A percentile compares a stretch with the other conserved stretches of the same genome.
Evolutionary conservation across 1,140 invertebrate genomes (phyloP).

Genomic region (Paraescarpia echinospica): DNA sequence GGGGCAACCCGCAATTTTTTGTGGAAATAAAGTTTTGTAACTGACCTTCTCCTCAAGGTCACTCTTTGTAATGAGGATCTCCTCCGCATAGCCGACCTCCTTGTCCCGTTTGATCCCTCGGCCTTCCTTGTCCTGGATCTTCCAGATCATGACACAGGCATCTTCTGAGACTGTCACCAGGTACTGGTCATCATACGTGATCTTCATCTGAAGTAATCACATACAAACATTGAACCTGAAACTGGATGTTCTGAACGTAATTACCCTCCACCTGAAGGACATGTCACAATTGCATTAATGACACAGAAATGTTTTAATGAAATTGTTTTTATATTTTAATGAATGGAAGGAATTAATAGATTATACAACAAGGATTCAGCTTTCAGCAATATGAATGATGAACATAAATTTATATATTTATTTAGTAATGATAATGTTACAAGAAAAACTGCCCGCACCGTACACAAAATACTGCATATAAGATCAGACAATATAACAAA

Average conservation of each 20-base stretch:
- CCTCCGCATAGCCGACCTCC: slow-evolving; percentile 74
- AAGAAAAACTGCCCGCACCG: too few species aligned
- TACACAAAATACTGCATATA: too few species aligned
- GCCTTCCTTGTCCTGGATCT: slow-evolving; percentile 74
- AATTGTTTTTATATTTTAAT: not conserved
- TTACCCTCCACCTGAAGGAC: slow-evolving; percentile 9
- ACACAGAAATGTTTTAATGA: slow-evolving; percentile 18
- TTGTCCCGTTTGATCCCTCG: slow-evolving; percentile 71
- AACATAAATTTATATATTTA: not conserved
- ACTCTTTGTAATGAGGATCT: slow-evolving; percentile 64
- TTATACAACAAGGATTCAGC: too few species aligned
- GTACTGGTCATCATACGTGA: slow-evolving; percentile 76
- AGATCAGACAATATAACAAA: too few species aligned
- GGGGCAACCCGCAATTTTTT: not conserved
- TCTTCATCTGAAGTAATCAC: slow-evolving; percentile 50
- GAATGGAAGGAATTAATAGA: too few species aligned
- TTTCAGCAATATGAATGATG: slow-evolving; percentile 8
- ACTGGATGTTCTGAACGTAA: not conserved
- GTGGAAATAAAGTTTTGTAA: not conserved
- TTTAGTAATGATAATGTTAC: too few species aligned
- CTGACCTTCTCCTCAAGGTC: slow-evolving; percentile 60
- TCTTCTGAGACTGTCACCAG: slow-evolving; percentile 75
- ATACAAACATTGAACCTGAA: slow-evolving; percentile 11
- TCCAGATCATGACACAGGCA: slow-evolving; percentile 83
- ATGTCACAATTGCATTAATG: slow-evolving; percentile 1